Base-by-base conservation (phyloP, 2,888 invertebrate genomes). In the Willowsia nigromaculata region DNA sequence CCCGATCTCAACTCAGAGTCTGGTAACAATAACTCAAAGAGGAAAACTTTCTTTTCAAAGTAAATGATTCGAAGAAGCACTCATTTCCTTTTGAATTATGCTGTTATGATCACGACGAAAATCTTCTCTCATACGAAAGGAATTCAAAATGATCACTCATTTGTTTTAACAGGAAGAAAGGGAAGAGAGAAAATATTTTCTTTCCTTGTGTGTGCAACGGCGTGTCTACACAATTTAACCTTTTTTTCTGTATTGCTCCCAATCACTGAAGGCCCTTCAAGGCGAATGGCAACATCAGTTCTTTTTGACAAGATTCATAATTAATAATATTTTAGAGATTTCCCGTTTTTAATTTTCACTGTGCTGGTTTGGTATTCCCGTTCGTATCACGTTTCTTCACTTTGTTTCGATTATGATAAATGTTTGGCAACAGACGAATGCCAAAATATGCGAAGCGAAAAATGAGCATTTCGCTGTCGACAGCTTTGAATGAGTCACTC, bases 271-370 rank as follows among this genome's bases (percentile, higher is more conserved):
- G 30, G 30, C 30, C 30, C 11, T 62, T 68, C 82, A n/a, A 37
- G 18, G 18, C 33, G 18, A 53, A 33, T 71, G 68, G 68, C 50
- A 71, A 71, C 68, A 53, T 71, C 50, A 68, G 68, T 59, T 47
- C 82, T 68, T 62, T 88, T 88, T 88, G 88, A 82, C 88, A 88
- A 88, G 88, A 71, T 82, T 88, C 82, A 88, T 88, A 88, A 88
- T 88, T 88, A 88, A 88, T 88, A 88, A 88, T 82, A 82, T 82
- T 71, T 65, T 43, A 68, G 30, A 27, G 15, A 43, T 74, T 43
- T 78, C 37, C 53, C 56, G 1, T 15, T 56, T 62, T 59, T 18
- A 22, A 27, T 27, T n/a, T 53, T 53, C 53, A n/a, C 18, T 18
- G 4, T 37, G 37, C 9, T 37, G 9, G 37, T 37, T 37, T 6